Evolutionary conservation across 2,113 vertebrate species (phyloP).

Genomic region (Nansenia antarctica): DNA sequence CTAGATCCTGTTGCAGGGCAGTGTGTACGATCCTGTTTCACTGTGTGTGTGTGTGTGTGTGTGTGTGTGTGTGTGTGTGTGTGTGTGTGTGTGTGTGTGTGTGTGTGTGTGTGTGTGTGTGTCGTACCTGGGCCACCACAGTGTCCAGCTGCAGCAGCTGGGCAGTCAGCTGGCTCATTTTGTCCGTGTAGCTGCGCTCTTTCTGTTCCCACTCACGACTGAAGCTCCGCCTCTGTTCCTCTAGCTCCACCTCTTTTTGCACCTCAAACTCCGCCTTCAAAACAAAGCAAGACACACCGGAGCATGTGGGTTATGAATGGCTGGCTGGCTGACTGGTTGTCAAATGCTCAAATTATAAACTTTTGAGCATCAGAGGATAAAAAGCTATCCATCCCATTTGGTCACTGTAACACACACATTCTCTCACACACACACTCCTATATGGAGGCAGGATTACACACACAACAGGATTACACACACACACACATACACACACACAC

Average conservation of each 20-base stretch:
- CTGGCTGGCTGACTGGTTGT: constrained; percentile 13
- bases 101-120: background rate
- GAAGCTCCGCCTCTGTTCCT: constrained; percentile 57
- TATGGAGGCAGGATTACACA: constrained; percentile 67
- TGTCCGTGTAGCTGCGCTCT: constrained; percentile 64
- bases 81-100: background rate
- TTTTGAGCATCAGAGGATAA: constrained; percentile 58
- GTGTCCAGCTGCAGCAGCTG: constrained; percentile 74
- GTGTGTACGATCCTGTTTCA: background rate
- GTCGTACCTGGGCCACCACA: constrained; percentile 72
- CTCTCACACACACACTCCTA: constrained; percentile 18
- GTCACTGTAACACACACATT: constrained; percentile 25
- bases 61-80: background rate
- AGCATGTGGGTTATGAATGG: background rate
- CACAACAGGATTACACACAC: constrained; percentile 51
- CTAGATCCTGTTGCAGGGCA: no score
- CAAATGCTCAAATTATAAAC: constrained; percentile 55
- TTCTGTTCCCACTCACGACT: constrained; percentile 64
- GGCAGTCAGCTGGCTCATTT: constrained; percentile 73
- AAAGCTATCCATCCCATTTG: constrained; percentile 64
- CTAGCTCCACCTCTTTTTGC: constrained; percentile 64
- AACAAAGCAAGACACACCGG: constrained; percentile 16
- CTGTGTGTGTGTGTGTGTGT: background rate
- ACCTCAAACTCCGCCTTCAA: constrained; percentile 65
- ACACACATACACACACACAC: constrained; percentile 25